These are phyloP conservation scores for Cephalopterus ornatus DNA, from an alignment of 2,113 vertebrate genomes.

Conservation along the genomic window DNA sequence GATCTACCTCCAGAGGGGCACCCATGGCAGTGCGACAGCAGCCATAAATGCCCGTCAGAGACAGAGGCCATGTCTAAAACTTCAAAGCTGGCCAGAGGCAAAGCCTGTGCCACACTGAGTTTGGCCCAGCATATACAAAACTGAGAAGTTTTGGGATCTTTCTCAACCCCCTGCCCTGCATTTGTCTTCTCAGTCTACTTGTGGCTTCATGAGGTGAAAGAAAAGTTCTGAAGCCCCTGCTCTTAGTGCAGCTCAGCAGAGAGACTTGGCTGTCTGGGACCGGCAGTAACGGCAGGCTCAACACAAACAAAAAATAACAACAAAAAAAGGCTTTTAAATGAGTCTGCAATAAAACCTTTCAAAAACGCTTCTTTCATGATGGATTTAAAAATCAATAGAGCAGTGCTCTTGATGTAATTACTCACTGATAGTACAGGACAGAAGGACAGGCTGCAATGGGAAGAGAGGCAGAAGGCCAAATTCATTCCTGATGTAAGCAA, in stretches of 20 bases:
- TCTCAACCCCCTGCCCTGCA: not conserved
- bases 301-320: not conserved
- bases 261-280: not conserved
- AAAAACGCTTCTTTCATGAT: not conserved
- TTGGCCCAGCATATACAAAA: not conserved
- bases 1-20: not conserved
- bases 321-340: not conserved
- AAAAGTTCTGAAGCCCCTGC: not conserved
- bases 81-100: not conserved
- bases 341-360: not conserved
- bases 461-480: constrained; percentile 18
- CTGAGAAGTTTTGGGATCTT: not conserved
- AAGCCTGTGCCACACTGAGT: not conserved
- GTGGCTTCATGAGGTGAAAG: not conserved
- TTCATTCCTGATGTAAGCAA: not conserved
- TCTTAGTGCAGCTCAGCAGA: not conserved
- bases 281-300: not conserved
- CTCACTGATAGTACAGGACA: not conserved
- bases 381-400: constrained; percentile 41
- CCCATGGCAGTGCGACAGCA: fast-evolving
- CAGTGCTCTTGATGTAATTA: not conserved
- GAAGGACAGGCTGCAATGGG: not conserved
- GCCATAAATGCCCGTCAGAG: not conserved
- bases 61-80: fast-evolving
- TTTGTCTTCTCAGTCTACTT: not conserved